phyloP scores from a whole-genome alignment of 1,140 invertebrate genomes.

The Drosophila kanapiae region DNA sequence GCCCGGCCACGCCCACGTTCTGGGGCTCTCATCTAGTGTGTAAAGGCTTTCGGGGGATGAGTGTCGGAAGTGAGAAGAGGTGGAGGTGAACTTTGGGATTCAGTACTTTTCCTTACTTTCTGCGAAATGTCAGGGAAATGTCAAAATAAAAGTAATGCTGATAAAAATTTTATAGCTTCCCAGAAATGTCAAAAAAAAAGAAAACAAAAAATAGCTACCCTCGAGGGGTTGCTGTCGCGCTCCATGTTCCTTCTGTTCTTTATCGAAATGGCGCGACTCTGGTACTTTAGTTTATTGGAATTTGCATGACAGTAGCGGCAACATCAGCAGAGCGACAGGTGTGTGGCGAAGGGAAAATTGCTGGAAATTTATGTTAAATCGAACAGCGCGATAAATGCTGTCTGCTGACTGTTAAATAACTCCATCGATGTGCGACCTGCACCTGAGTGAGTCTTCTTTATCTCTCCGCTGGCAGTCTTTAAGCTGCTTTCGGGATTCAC shows the following conservation, averaged over 20 bases:
- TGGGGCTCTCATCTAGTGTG: conserved; percentile 55
- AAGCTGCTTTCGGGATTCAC: conserved; percentile 62
- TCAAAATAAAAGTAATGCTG: conserved; percentile 84
- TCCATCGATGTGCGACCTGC: conserved; percentile 37
- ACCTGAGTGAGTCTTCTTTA: conserved; percentile 38
- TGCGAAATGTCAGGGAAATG: conserved; percentile 80
- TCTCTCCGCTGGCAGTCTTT: conserved; percentile 61
- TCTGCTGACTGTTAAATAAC: conserved; percentile 69
- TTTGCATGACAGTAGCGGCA: conserved; percentile 58
- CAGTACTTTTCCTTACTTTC: conserved; percentile 63
- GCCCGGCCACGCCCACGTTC: conserved; percentile 51
- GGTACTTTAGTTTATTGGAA: conserved; percentile 83
- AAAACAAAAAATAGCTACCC: conserved; percentile 40
- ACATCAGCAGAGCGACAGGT: conserved; percentile 44
- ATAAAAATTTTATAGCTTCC: conserved; percentile 84
- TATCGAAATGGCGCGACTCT: conserved; percentile 78
- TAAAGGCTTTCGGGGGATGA: conserved; percentile 13
- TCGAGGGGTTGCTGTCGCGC: conserved; percentile 28
- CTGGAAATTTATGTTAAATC: conserved; percentile 79
- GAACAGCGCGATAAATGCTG: conserved; percentile 58
- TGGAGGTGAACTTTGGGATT: conserved; percentile 35
- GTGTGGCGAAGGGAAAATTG: conserved; percentile 22
- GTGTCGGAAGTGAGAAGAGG: not conserved
- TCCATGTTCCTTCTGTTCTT: conserved; percentile 45
- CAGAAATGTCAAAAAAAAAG: conserved; percentile 66